Conservation (phyloP, 2,797 vertebrate species). For the Trematomus bernacchii region DNA sequence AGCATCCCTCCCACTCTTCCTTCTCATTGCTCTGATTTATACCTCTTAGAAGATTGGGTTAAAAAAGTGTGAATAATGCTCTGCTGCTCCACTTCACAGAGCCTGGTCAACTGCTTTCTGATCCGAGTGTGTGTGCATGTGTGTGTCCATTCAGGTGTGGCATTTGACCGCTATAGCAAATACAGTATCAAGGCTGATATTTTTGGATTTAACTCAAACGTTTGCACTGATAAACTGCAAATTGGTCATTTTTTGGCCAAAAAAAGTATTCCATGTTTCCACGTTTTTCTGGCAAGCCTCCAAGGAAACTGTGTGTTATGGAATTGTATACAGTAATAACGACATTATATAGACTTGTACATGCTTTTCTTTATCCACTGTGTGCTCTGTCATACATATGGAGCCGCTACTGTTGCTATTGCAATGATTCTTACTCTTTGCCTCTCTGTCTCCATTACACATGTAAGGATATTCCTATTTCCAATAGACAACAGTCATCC, state of each 20-base stretch:
- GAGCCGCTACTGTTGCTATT: constrained; percentile 16
- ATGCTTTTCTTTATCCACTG: background rate
- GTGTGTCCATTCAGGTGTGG: constrained; percentile 13
- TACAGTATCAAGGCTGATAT: background rate
- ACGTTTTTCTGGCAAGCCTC: background rate
- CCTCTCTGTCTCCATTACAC: constrained; percentile 51
- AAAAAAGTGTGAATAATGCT: constrained; percentile 60
- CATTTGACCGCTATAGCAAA: background rate
- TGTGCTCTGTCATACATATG: background rate
- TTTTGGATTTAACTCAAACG: background rate
- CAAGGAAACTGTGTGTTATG: background rate
- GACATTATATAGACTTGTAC: background rate
- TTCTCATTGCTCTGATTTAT: background rate
- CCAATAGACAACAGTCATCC: constrained; percentile 50
- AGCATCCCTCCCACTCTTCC: constrained; percentile 8
- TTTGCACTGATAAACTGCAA: background rate
- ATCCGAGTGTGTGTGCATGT: constrained; percentile 11
- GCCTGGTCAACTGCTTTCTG: constrained; percentile 44
- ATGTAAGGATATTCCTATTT: constrained; percentile 52
- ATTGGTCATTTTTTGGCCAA: background rate
- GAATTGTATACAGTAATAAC: background rate
- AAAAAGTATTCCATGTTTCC: background rate
- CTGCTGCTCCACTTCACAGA: constrained; percentile 29
- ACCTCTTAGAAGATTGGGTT: constrained; percentile 34
- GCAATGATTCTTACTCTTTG: constrained; percentile 1